These are phyloP conservation scores for Blastobasis adustella DNA, from an alignment of 2,888 invertebrate genomes.

Conservation along the genomic window DNA sequence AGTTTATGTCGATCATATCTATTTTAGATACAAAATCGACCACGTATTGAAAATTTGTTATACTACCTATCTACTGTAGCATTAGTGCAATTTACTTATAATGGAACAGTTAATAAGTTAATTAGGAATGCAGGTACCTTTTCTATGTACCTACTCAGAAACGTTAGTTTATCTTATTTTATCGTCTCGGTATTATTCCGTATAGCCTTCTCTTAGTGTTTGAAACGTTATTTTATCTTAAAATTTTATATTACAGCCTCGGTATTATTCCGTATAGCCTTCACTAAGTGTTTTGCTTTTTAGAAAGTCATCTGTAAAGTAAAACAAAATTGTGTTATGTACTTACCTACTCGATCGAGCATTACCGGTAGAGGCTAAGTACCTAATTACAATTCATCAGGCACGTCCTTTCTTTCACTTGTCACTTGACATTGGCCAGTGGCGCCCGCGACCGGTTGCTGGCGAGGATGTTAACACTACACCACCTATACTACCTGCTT, in stretches of 20 bases:
- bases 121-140: no score
- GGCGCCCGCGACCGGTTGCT: slow-evolving; percentile 46
- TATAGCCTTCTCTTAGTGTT: no score
- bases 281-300: not conserved
- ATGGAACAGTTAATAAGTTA: no score
- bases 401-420: slow-evolving; percentile 60
- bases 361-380: slow-evolving; percentile 4
- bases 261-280: no score
- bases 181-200: no score
- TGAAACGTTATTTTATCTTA: no score
- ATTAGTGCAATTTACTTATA: no score
- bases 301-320: slow-evolving; percentile 21
- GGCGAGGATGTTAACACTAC: slow-evolving; percentile 51
- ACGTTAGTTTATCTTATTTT: not conserved
- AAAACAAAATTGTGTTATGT: not conserved
- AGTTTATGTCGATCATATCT: no score
- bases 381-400: slow-evolving; percentile 37
- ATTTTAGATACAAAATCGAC: no score
- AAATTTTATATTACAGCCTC: no score
- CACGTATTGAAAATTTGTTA: no score
- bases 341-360: not conserved
- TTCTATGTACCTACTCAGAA: not conserved
- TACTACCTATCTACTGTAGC: no score
- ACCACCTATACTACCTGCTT: slow-evolving; percentile 9
- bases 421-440: slow-evolving; percentile 37